Base-by-base conservation (phyloP, 2,888 invertebrate species). In the Nomada hirtipes region DNA sequence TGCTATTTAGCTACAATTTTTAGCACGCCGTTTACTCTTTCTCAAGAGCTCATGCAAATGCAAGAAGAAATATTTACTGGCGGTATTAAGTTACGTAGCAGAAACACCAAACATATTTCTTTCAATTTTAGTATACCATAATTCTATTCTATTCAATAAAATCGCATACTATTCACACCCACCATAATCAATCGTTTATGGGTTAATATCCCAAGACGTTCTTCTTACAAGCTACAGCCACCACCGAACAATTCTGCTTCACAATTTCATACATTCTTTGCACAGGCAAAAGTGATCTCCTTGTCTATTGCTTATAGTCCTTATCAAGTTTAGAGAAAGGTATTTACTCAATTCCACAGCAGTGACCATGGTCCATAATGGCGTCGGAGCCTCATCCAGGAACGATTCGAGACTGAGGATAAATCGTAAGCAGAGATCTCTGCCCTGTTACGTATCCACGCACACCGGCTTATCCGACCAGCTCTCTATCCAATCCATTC, bases 361-460 rank as follows among this genome's bases (percentile, higher is more conserved):
- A 10, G 2, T 20, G 11, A 52, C 36, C 44, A 47, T 18, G 60
- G 71, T 20, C 71, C 71, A 64, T 71, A 11, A 44, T 44, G 63
- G 61, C 73, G 82, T 74, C 63, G 29, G 47, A 68, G 63, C 57
- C 70, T 83, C 70, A 71, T 83, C 77, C 70, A 64, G 47, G 74
- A 77, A 75, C 74, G 74, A 83, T 82, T 7, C 83, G 82, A 78
- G 82, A 71, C 82, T 55, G 42, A 67, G 84, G 86, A 83, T 68
- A 82, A 50, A 70, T 79, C 52, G 52, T 20, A 53, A 61, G 61
- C 69, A 74, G 77, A 70, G 64, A 78, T 77, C 78, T 80, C 77
- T 69, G 69, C 60, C 55, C 68, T 68, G 72, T 76, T 63, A 29
- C 72, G 44, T 72, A 72, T 59, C 47, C 65, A 82, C 82, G 63